These are phyloP conservation scores for Lamellibrachia luymesi DNA, from an alignment of 1,140 invertebrate genomes.

Conservation along the genomic window DNA sequence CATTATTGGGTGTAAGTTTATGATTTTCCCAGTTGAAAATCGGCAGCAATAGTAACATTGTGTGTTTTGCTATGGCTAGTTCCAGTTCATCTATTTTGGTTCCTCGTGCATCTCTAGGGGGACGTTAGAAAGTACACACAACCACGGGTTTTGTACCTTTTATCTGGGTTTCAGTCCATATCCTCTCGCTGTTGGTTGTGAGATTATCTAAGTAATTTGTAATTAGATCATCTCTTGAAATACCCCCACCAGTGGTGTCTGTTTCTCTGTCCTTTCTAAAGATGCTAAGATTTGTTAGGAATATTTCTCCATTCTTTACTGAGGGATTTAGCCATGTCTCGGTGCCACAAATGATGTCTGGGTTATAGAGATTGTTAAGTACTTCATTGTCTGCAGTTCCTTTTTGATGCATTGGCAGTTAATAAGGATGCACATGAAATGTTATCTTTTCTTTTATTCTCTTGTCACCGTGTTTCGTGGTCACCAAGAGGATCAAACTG, in stretches of 20 bases:
- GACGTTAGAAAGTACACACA: neutral
- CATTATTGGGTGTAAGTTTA: neutral
- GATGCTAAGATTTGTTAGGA: neutral
- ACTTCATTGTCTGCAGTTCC: neutral
- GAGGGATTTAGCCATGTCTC: neutral
- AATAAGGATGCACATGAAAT: neutral
- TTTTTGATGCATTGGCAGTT: neutral
- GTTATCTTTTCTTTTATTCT: neutral
- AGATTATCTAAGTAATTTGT: neutral
- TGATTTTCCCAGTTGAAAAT: neutral
- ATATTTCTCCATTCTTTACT: neutral
- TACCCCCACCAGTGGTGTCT: neutral
- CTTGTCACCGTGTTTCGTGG: neutral
- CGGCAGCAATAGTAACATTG: neutral
- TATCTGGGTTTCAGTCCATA: neutral
- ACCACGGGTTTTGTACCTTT: neutral
- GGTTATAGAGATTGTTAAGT: neutral
- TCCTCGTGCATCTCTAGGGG: neutral
- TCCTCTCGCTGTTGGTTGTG: neutral
- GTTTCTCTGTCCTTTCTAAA: neutral
- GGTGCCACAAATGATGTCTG: neutral
- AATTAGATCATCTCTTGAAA: neutral
- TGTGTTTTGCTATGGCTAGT: neutral
- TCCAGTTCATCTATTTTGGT: neutral
- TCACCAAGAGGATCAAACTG: neutral